Conservation (phyloP, 2,113 vertebrate species). For the Ptilorrhoa leucosticta region DNA sequence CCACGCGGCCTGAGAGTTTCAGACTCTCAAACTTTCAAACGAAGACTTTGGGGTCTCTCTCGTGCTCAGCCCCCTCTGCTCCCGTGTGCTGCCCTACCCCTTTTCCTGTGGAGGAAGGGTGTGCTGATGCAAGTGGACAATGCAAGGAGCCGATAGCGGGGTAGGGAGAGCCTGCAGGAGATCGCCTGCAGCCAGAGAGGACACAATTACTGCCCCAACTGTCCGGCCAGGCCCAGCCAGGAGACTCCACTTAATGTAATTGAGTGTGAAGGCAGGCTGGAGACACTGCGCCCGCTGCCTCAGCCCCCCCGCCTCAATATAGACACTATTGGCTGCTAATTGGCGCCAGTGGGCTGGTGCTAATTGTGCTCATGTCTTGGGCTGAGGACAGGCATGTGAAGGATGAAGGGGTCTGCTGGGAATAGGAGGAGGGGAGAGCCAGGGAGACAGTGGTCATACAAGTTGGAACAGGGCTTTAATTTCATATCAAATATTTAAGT, state of each 20-base stretch:
- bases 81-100: not conserved
- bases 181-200: conserved; percentile 69
- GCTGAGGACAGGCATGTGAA: conserved; percentile 64
- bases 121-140: conserved; percentile 66
- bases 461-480: conserved; percentile 72
- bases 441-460: conserved; percentile 65
- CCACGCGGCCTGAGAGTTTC: not conserved
- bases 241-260: conserved; percentile 93
- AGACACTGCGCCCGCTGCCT: conserved; percentile 71
- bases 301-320: conserved; percentile 63
- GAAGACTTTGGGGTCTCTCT: not conserved
- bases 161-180: conserved; percentile 48
- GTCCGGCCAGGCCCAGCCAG: conserved; percentile 68
- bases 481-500: conserved; percentile 81
- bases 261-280: conserved; percentile 98
- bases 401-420: conserved; percentile 67
- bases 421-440: conserved; percentile 56
- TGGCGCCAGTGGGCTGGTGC: conserved; percentile 98
- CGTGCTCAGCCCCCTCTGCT: not conserved
- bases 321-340: conserved; percentile 98
- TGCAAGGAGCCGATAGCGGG: conserved; percentile 42
- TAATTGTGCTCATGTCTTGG: conserved; percentile 86
- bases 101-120: conserved; percentile 1
- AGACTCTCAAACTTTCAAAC: not conserved
- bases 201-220: conserved; percentile 75